Evolutionary conservation across 1,140 invertebrate genomes (phyloP).

Genomic region (Pseudomyrmex pallidus): DNA sequence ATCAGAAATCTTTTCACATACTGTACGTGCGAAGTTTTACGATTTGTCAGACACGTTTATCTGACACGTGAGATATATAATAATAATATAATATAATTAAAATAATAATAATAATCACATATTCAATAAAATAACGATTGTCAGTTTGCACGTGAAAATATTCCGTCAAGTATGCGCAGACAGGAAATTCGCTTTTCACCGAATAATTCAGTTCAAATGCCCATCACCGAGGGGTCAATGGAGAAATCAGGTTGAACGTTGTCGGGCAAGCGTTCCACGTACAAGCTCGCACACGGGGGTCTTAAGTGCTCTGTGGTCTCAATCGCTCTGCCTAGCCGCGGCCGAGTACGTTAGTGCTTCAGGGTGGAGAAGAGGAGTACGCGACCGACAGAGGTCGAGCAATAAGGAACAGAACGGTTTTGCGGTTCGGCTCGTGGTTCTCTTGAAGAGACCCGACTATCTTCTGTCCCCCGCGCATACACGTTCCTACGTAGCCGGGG

Average conservation of each 20-base stretch:
- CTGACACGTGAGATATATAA: background rate
- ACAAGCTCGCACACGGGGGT: constrained; percentile 66
- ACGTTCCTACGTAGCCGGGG: constrained; percentile 48
- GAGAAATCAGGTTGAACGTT: constrained; percentile 71
- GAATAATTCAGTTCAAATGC: constrained; percentile 60
- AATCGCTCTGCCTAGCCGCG: constrained; percentile 54
- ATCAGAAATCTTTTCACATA: background rate
- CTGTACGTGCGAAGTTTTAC: background rate
- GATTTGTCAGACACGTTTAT: constrained; percentile 10
- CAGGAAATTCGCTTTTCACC: background rate
- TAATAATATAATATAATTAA: background rate
- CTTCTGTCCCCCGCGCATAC: constrained; percentile 58
- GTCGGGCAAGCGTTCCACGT: constrained; percentile 67
- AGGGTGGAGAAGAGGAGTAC: constrained; percentile 60
- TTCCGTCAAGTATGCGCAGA: background rate
- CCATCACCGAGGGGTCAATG: constrained; percentile 65
- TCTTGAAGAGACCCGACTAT: constrained; percentile 65
- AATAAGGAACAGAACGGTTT: constrained; percentile 83
- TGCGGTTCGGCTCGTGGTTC: constrained; percentile 78
- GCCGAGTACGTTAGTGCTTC: constrained; percentile 48
- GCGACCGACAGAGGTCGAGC: constrained; percentile 71
- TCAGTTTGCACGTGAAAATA: background rate
- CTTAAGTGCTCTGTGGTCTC: constrained; percentile 72
- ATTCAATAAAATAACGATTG: too few species aligned
- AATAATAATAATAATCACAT: background rate